Evolutionary conservation across 2,888 invertebrate genomes (phyloP).

Genomic region (Micropterix aruncella): DNA sequence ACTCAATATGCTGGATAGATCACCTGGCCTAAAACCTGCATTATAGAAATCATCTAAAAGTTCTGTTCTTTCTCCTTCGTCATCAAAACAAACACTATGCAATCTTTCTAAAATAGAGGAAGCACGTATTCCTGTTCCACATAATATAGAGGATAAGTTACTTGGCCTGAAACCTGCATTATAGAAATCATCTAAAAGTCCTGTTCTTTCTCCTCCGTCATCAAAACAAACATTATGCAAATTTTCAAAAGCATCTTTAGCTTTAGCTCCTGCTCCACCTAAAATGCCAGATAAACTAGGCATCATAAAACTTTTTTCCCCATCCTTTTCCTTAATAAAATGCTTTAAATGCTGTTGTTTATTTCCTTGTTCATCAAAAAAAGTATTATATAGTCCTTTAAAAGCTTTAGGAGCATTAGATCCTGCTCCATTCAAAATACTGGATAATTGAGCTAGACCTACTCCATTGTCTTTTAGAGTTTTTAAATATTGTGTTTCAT

Average conservation of each 20-base stretch:
- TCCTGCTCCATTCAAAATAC: slow-evolving; percentile 12
- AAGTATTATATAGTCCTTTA: slow-evolving; percentile 11
- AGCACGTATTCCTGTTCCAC: slow-evolving; percentile 15
- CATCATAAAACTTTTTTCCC: slow-evolving; percentile 12
- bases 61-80: slow-evolving; percentile 15
- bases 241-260: slow-evolving; percentile 15
- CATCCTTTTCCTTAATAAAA: slow-evolving; percentile 10
- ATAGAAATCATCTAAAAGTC: slow-evolving; percentile 16
- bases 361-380: slow-evolving; percentile 14
- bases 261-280: slow-evolving; percentile 12
- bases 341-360: slow-evolving; percentile 8
- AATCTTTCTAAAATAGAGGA: slow-evolving; percentile 12
- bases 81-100: slow-evolving; percentile 14
- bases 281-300: slow-evolving; percentile 14
- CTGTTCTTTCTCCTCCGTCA: slow-evolving; percentile 14
- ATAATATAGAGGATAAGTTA: slow-evolving; percentile 16
- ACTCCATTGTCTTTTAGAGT: slow-evolving; percentile 1
- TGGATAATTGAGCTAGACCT: slow-evolving; percentile 7
- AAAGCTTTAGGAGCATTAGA: slow-evolving; percentile 11
- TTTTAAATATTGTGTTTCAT: slow-evolving; percentile 10
- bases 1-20: slow-evolving; percentile 16
- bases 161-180: slow-evolving; percentile 12
- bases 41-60: slow-evolving; percentile 15
- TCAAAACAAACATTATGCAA: slow-evolving; percentile 15
- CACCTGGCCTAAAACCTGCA: slow-evolving; percentile 12